Evolutionary conservation across 1,140 invertebrate species (phyloP), one percentile per base, ranked within the genome.

Genomic region (Apis dorsata): DNA sequence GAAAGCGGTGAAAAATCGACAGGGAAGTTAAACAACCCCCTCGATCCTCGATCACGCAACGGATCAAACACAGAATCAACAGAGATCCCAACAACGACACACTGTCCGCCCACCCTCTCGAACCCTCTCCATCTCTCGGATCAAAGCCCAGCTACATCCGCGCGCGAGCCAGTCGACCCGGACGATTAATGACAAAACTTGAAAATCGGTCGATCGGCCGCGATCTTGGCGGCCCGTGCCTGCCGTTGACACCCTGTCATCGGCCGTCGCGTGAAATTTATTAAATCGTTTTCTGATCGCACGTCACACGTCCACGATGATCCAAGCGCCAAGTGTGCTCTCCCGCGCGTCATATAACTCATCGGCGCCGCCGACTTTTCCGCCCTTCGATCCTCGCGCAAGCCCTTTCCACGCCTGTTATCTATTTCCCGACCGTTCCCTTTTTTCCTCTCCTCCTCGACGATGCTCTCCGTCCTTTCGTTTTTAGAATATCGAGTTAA

Each of bases 271-370:
- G 57, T 78, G 66, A 82, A 82, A 82, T 82, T 82, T 82, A 82
- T 82, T 82, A 82, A 82, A 82, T 82, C 66, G 81, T 66, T 70
- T 82, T 82, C 74, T 70, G 81, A 82, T 78, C 81, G 74, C 78
- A 63, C 74, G 74, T 82, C 81, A 82, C 34, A 34, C 80, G 66
- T 55, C 65, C 24, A 24, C 24, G 17, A 34, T 34, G 11, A 12
- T 4, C 34, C 2, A 34, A 34, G 21, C 57, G 51, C n/a, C 63
- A 77, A 76, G 73, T 77, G 80, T 53, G 63, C 60, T 44, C 34
- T 75, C 63, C 55, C n/a, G 49, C 49, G 15, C 60, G 65, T 82
- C 74, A 77, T 60, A 82, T 78, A 82, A 78, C 44, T 81, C 63
- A 76, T 4, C 28, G 15, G 34, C 34, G 34, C 28, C 51, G 28